Evolutionary conservation across 1,140 invertebrate genomes (phyloP).

Genomic region (Hylaeus anthracinus): DNA sequence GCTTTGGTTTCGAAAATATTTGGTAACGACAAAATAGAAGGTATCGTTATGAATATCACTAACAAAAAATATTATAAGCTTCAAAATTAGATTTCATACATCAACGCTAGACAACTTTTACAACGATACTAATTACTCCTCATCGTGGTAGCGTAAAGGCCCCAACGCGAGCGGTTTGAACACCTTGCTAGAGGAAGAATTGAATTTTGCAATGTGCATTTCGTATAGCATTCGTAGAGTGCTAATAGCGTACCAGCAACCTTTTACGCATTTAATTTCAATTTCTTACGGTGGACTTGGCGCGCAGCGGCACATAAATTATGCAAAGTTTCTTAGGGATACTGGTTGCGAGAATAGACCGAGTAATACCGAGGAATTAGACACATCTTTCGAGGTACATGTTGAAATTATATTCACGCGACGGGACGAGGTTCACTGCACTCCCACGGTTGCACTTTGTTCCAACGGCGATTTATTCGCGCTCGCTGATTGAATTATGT

Average conservation of each 20-base stretch:
- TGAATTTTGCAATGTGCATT: slow-evolving; percentile 1
- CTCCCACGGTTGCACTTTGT: slow-evolving; percentile 45
- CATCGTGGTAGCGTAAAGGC: too few relatives aligned
- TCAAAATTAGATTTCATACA: too few relatives aligned
- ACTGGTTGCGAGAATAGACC: slow-evolving; percentile 1
- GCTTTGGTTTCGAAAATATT: too few relatives aligned
- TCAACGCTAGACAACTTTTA: too few relatives aligned
- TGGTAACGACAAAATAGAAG: too few relatives aligned
- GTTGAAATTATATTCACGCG: slow-evolving; percentile 25
- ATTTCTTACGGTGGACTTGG: background rate
- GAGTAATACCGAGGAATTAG: slow-evolving; percentile 32
- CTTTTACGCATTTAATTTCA: background rate
- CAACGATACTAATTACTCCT: too few relatives aligned
- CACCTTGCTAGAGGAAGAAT: background rate
- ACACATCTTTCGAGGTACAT: slow-evolving; percentile 31
- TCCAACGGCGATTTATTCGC: slow-evolving; percentile 19
- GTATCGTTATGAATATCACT: too few relatives aligned
- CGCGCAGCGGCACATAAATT: slow-evolving; percentile 3
- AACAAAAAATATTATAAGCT: too few relatives aligned
- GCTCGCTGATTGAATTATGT: slow-evolving; percentile 46
- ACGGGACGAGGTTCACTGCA: slow-evolving; percentile 11
- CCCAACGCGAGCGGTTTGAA: background rate
- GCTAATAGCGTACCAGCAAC: background rate
- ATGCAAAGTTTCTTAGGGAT: slow-evolving; percentile 2
- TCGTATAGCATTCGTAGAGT: background rate